These are phyloP conservation scores for Actinernus sp. DNA, from an alignment of 92 coral and sea anemone species.

Conservation along the genomic window DNA sequence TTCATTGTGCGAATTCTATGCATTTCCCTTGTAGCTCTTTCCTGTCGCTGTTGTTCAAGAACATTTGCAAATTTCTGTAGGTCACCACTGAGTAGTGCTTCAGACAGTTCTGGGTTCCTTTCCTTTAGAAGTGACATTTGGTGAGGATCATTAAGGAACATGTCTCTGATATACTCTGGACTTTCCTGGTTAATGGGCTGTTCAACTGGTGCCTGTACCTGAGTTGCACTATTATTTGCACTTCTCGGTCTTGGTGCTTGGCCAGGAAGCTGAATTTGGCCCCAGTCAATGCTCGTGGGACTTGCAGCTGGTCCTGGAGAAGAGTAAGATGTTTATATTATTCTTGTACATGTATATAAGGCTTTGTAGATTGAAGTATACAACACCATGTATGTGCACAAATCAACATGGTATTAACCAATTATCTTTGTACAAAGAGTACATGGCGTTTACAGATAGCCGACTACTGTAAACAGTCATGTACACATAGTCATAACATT, in stretches of 20 bases:
- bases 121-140: constrained; percentile 88
- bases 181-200: constrained; percentile 52
- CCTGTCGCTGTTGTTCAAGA: constrained; percentile 78
- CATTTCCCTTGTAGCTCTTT: constrained; percentile 82
- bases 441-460: no score
- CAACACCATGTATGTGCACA: no score
- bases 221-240: constrained; percentile 9
- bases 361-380: no score
- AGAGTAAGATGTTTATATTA: not conserved
- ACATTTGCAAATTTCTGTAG: constrained; percentile 75
- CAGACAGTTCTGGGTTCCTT: constrained; percentile 93
- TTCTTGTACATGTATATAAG: no score
- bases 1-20: constrained; percentile 89
- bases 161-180: constrained; percentile 86
- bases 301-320: constrained; percentile 5
- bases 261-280: constrained; percentile 73
- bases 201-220: constrained; percentile 9
- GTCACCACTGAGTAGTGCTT: constrained; percentile 83
- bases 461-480: no score
- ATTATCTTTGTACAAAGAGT: no score
- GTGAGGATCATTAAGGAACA: constrained; percentile 87
- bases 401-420: no score
- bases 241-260: constrained; percentile 22
- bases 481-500: no score
- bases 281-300: constrained; percentile 79